Evolutionary conservation across 1,140 invertebrate genomes (phyloP).

Genomic region (Pogonus chalceus): DNA sequence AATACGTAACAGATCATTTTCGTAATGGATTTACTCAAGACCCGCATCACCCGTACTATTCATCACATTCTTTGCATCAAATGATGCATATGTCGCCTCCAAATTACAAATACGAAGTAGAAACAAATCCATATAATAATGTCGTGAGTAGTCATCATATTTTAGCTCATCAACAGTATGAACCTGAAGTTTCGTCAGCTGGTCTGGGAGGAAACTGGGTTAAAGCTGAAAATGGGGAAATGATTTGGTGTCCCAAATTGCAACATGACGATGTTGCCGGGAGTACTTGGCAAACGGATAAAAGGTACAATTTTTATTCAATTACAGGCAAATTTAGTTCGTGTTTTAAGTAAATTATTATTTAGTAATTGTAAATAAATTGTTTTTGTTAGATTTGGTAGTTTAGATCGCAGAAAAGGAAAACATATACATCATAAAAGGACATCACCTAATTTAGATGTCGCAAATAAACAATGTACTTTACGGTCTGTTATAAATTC

Average conservation of each 20-base stretch:
- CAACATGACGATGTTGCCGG: slow-evolving; percentile 20
- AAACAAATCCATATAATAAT: neutral
- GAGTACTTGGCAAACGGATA: slow-evolving; percentile 28
- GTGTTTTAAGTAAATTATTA: neutral
- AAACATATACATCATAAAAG: slow-evolving; percentile 33
- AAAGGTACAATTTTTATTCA: slow-evolving; percentile 21
- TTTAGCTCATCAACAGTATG: slow-evolving; percentile 32
- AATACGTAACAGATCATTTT: slow-evolving; percentile 9
- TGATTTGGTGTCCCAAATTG: slow-evolving; percentile 26
- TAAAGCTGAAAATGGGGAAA: slow-evolving; percentile 28
- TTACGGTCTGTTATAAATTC: slow-evolving; percentile 4
- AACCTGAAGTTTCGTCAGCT: slow-evolving; percentile 25
- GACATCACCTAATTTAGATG: slow-evolving; percentile 23
- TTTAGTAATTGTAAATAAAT: slow-evolving; percentile 1
- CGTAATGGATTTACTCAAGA: slow-evolving; percentile 17
- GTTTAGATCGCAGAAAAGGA: slow-evolving; percentile 48
- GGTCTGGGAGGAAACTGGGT: slow-evolving; percentile 33
- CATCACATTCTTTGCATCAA: neutral
- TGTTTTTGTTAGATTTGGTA: slow-evolving; percentile 42
- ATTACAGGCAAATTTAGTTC: neutral
- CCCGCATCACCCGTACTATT: slow-evolving; percentile 19
- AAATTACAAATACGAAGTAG: neutral
- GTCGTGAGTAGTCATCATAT: slow-evolving; percentile 25
- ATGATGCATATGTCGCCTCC: neutral
- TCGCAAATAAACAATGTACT: slow-evolving; percentile 16